Conservation (phyloP, 2,888 invertebrate genomes). For the Drosophila neutralis region DNA sequence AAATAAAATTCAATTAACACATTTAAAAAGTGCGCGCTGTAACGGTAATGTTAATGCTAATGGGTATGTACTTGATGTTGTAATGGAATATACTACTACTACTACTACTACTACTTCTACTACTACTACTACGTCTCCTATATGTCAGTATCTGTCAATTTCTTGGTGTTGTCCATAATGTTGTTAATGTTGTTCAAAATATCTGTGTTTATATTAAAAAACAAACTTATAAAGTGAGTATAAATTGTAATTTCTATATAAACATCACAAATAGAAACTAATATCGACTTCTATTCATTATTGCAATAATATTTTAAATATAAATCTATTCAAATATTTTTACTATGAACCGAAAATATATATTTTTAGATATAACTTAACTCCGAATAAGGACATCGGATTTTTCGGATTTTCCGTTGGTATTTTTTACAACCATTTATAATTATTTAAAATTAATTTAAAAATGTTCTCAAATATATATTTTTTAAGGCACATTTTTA, state of each 20-base stretch:
- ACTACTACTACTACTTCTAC: constrained; percentile 25
- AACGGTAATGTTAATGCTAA: constrained; percentile 23
- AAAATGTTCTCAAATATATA: neutral
- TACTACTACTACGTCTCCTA: constrained; percentile 48
- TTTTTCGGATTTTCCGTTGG: neutral
- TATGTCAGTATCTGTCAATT: constrained; percentile 59
- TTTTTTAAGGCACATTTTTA: neutral
- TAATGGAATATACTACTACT: constrained; percentile 75
- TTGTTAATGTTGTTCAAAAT: constrained; percentile 16
- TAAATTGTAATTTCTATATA: constrained; percentile 18
- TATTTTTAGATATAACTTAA: neutral
- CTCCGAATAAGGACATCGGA: neutral
- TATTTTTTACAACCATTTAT: neutral
- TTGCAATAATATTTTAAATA: neutral
- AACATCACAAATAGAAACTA: too few relatives aligned
- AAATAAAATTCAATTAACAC: constrained; percentile 2
- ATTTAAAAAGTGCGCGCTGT: constrained; percentile 44
- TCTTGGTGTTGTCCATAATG: constrained; percentile 60
- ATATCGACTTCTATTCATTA: neutral
- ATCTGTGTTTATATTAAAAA: constrained; percentile 6
- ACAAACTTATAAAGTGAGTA: constrained; percentile 48
- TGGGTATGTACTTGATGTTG: constrained; percentile 84
- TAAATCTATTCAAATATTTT: neutral
- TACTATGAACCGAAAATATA: neutral
- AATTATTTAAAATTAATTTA: neutral